Base-by-base conservation (phyloP, 2,797 vertebrate genomes). In the Naso thynnoides region DNA sequence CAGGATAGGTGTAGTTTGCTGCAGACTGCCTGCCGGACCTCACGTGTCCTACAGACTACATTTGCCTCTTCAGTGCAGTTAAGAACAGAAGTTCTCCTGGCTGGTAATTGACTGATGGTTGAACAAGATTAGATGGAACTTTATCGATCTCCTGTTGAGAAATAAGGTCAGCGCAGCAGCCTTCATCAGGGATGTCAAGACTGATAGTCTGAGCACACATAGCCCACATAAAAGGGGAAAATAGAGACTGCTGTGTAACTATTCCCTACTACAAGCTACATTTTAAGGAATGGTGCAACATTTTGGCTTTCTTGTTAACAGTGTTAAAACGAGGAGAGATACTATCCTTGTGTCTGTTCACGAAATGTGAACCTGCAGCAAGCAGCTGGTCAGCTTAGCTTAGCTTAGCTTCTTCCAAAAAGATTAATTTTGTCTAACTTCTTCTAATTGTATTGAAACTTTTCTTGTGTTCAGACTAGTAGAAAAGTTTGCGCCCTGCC, bases 1-100 rank as follows among this genome's bases (percentile, higher is more conserved):
- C 59, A 79, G 15, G n/a, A n/a, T 78, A 81, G 82, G 78, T 78
- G 71, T 62, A 82, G 80, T 77, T 77, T 56, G 54, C 63, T 66
- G 41, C 81, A 74, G 38, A 57, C 62, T 36, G 53, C 55, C 50
- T 58, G 49, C 60, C 49, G 70, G 65, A 62, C 56, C 61, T 54
- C 55, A 5, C 59, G 38, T 42, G 52, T 56, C 56, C 8, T 33
- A 5, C 50, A 45, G 44, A 59, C 71, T 69, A 57, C 21, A 39
- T 74, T 33, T 70, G 55, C 31, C 64, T 80, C 42, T 39, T 53
- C 64, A 29, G 59, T 21, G 49, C 38, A 44, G 23, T 42, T 76
- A 47, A 48, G n/a, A 54, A 1, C 33, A 39, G 53, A 71, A 45
- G 24, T 63, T 61, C 72, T 72, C 49, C 74, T 56, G 38, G 75